These are phyloP conservation scores for Drosophila fuyamai DNA, from an alignment of 1,140 invertebrate genomes.

Conservation along the genomic window DNA sequence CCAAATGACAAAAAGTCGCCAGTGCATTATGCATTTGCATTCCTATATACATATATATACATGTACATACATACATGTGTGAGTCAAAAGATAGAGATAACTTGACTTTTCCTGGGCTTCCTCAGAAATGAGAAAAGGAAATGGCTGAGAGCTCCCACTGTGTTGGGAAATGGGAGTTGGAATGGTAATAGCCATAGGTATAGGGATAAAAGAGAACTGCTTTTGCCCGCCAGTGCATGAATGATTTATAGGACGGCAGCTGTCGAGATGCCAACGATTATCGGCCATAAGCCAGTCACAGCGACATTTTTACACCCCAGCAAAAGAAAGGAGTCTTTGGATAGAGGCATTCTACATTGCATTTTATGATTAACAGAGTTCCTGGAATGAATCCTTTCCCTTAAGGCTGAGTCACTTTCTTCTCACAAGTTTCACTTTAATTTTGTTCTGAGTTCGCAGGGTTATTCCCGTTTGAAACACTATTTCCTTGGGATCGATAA, in stretches of 20 bases:
- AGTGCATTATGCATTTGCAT: constrained; percentile 65
- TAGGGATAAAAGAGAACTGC: constrained; percentile 35
- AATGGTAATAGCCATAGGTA: constrained; percentile 30
- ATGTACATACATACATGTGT: neutral
- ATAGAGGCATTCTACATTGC: neutral
- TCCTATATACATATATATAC: neutral
- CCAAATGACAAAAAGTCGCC: constrained; percentile 53
- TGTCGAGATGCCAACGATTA: constrained; percentile 64
- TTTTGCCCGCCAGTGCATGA: constrained; percentile 67
- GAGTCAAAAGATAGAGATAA: constrained; percentile 63
- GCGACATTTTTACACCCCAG: constrained; percentile 7
- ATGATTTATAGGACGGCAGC: constrained; percentile 67
- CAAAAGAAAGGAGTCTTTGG: constrained; percentile 1
- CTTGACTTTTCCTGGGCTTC: constrained; percentile 40
- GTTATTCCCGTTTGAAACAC: constrained; percentile 67
- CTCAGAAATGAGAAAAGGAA: constrained; percentile 4
- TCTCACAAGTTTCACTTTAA: constrained; percentile 62
- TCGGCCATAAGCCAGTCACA: constrained; percentile 34
- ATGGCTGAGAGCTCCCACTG: constrained; percentile 19
- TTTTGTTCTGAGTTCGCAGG: constrained; percentile 55
- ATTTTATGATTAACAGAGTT: neutral
- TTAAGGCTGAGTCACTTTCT: constrained; percentile 22
- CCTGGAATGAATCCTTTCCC: neutral
- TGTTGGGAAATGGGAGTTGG: constrained; percentile 23
- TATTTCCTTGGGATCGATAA: constrained; percentile 62